phyloP scores from a whole-genome alignment of 2,113 vertebrate species.

The Ibidorhyncha struthersii region DNA sequence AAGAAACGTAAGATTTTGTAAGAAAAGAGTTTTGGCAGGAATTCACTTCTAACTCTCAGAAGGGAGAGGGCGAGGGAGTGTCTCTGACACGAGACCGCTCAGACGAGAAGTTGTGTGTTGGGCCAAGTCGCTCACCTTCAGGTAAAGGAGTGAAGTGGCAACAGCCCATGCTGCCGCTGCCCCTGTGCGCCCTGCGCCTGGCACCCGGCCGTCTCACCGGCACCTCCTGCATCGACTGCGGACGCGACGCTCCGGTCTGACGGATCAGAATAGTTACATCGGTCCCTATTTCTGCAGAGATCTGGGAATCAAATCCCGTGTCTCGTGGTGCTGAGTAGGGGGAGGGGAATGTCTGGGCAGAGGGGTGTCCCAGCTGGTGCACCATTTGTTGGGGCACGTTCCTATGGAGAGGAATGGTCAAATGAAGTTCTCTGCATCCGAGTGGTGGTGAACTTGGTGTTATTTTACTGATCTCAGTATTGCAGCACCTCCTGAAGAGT shows the following conservation, averaged over 20 bases:
- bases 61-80: neutral
- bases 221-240: neutral
- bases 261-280: fast-evolving
- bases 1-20: constrained; percentile 68
- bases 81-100: neutral
- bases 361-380: neutral
- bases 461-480: neutral
- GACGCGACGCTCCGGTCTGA: fast-evolving
- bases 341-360: neutral
- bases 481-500: neutral
- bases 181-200: neutral
- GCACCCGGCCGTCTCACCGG: fast-evolving
- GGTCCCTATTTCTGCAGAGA: neutral
- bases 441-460: neutral
- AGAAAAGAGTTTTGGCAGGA: constrained; percentile 61
- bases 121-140: neutral
- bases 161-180: fast-evolving
- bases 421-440: neutral
- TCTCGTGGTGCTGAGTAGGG: fast-evolving
- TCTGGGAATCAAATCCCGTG: neutral
- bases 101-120: neutral
- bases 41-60: constrained; percentile 16
- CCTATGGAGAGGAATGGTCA: neutral
- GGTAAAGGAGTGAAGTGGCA: neutral
- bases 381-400: neutral